A percentile compares a stretch with the other conserved stretches of the same genome.
Evolutionary conservation across 2,797 vertebrate genomes (phyloP).

Genomic region (Coregonus sp.): DNA sequence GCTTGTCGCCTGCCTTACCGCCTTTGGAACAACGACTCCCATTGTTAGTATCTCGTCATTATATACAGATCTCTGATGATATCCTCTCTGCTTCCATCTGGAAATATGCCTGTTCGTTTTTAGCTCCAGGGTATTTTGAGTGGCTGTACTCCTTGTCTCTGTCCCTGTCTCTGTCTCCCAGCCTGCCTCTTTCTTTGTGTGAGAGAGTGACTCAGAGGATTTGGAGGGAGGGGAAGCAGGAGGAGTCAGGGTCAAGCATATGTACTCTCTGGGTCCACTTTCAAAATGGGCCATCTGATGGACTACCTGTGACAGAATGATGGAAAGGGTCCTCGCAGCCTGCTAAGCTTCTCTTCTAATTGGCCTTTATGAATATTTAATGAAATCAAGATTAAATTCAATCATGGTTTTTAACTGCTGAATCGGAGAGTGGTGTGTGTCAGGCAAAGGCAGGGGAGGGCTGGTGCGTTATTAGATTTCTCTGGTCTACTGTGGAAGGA

Average conservation of each 20-base stretch:
- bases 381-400: conserved; percentile 91
- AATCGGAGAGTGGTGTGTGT: conserved; percentile 65
- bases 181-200: neutral
- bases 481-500: conserved; percentile 46
- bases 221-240: conserved; percentile 62
- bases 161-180: neutral
- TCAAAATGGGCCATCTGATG: conserved; percentile 75
- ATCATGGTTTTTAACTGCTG: conserved; percentile 88
- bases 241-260: conserved; percentile 74
- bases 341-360: conserved; percentile 91
- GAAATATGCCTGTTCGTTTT: neutral
- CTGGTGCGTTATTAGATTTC: conserved; percentile 78
- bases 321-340: conserved; percentile 79
- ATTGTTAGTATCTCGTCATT: neutral
- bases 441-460: conserved; percentile 33
- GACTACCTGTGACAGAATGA: conserved; percentile 82
- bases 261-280: conserved; percentile 74
- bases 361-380: conserved; percentile 97
- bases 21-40: neutral
- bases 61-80: neutral
- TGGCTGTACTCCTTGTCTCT: neutral
- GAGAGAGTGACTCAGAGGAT: conserved; percentile 52
- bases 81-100: neutral
- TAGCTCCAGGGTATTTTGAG: neutral
- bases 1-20: no score